These are phyloP conservation scores for Malurus cyaneus DNA, from an alignment of 2,113 vertebrate species.

Conservation along the genomic window DNA sequence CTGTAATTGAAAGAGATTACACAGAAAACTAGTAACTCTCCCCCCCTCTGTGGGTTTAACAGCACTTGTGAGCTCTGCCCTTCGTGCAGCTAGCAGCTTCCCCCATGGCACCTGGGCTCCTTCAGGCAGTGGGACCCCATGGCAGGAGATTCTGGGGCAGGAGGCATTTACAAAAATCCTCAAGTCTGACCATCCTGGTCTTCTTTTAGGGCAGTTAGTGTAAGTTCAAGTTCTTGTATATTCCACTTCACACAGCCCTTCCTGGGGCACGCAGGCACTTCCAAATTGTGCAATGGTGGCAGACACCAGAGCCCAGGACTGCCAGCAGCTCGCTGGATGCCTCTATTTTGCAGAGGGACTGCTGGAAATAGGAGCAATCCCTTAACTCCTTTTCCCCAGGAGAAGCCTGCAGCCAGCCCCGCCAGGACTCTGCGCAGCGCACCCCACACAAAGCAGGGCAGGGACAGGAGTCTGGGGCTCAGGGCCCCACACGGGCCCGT, in stretches of 20 bases:
- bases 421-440: rapidly evolving
- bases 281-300: rapidly evolving
- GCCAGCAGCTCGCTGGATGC: not conserved
- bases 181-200: not conserved
- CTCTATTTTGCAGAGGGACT: not conserved
- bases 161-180: not conserved
- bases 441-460: rapidly evolving
- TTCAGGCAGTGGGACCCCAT: rapidly evolving
- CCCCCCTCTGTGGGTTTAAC: not conserved
- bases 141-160: not conserved
- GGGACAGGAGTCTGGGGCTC: not conserved
- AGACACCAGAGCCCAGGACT: not conserved
- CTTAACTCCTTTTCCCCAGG: not conserved
- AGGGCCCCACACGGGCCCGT: rapidly evolving
- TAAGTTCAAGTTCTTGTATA: not conserved
- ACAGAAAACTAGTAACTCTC: not conserved
- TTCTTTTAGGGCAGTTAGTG: not conserved
- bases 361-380: not conserved
- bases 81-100: not conserved
- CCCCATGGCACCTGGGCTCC: rapidly evolving
- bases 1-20: not conserved
- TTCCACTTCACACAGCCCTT: not conserved
- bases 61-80: not conserved
- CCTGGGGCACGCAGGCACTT: not conserved
- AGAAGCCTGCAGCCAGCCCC: not conserved